Base-by-base conservation (phyloP, 2,888 invertebrate genomes). In the Blera fallax region DNA sequence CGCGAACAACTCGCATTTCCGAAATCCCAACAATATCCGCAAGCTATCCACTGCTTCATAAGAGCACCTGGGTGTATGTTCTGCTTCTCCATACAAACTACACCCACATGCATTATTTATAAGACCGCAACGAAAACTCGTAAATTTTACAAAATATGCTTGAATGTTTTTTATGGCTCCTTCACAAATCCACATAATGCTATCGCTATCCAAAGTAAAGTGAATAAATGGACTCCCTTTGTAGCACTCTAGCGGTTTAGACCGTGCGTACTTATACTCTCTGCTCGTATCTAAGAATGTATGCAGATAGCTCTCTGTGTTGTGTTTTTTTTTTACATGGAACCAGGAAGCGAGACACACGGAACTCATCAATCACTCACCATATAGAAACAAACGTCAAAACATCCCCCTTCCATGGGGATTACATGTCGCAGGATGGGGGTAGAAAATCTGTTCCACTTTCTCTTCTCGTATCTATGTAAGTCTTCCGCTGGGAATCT, bases 331-430 rank as follows among this genome's bases (percentile, higher is more conserved):
- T 58, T 45, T 72, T 34, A 72, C 34, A 73, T 40, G 40, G 24
- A 24, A 14, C 32, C 2, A 72, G 45, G 0, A 18, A 69, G 54
- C 62, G 8, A 76, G 54, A 69, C 76, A 62, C 37, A 37, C 8
- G 45, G 10, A 64, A 37, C 54, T 56, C 81, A 81, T 81, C 81
- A 69, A 81, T 81, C 81, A 81, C 64, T 76, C 65, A 18, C 58
- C 58, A 76, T 50, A 21, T 48, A 45, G 67, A 69, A 24, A 69
- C 60, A 64, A 56, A 62, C 65, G 43, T 67, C 74, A 74, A 62
- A 69, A 45, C 10, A 37, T 27, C 10, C n/a, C 34, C 18, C 40
- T 14, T 10, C 4, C 10, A 7, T 1, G 29, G 29, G 56, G 37
- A 60, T 60, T 24, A 40, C 58, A 60, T 21, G 37, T 24, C 0